Evolutionary conservation across 2,888 invertebrate species (phyloP).

Genomic region (Hybos culiciformis): DNA sequence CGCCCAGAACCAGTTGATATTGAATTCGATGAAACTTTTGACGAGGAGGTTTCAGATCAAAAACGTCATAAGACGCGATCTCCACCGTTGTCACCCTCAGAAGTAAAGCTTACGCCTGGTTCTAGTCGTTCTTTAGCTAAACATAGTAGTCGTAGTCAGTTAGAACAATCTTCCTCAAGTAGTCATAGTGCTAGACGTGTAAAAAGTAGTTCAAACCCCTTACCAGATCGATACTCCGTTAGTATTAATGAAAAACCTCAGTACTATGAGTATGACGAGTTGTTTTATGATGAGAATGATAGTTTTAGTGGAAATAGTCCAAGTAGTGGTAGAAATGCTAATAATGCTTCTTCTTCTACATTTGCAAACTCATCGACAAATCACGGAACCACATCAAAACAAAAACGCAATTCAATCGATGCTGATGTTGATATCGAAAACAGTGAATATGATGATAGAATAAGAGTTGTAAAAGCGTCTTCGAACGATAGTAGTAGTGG

Average conservation of each 20-base stretch:
- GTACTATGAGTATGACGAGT: conserved; percentile 39
- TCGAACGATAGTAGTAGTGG: conserved; percentile 17
- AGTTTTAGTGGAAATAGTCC: conserved; percentile 16
- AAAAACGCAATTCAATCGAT: conserved; percentile 27
- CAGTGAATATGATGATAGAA: conserved; percentile 43
- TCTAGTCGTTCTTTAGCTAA: neutral
- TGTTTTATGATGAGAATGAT: neutral
- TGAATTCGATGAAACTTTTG: neutral
- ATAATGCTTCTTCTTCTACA: conserved; percentile 47
- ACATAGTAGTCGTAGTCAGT: conserved; percentile 1
- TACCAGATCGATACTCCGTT: conserved; percentile 32
- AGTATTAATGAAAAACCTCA: conserved; percentile 41
- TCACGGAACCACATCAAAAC: conserved; percentile 28
- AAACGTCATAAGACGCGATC: neutral
- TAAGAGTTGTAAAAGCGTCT: conserved; percentile 21
- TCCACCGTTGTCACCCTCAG: neutral
- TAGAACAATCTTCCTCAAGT: neutral
- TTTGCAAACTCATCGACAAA: conserved; percentile 38
- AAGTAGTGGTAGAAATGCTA: conserved; percentile 42
- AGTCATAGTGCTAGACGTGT: conserved; percentile 9
- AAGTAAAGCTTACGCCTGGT: neutral
- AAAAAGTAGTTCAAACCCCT: conserved; percentile 15
- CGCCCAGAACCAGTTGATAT: neutral
- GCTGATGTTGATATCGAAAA: conserved; percentile 20
- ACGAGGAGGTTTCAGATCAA: neutral